Evolutionary conservation across 2,797 vertebrate species (phyloP).

Genomic region (Crax fasciolata): DNA sequence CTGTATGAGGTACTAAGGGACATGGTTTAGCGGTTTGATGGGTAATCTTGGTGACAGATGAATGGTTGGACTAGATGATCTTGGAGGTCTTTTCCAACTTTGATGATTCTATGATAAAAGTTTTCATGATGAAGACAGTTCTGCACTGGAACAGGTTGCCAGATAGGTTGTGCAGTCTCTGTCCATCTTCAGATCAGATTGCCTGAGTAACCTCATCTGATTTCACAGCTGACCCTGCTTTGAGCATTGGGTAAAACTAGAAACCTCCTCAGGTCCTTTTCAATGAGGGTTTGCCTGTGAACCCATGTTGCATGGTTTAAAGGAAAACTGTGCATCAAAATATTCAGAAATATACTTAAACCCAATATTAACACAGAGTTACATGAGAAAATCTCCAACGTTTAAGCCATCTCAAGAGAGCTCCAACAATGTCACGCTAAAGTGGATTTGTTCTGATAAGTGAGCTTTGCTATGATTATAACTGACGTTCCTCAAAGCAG

Average conservation of each 20-base stretch:
- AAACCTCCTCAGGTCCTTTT: background rate
- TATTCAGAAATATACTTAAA: constrained; percentile 30
- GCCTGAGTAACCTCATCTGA: background rate
- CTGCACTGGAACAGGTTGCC: background rate
- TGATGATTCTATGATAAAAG: background rate
- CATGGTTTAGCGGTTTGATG: too few species aligned
- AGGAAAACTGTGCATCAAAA: background rate
- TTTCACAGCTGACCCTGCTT: background rate
- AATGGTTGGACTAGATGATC: too few species aligned
- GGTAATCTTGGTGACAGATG: too few species aligned
- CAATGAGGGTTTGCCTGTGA: background rate
- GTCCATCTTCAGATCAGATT: background rate
- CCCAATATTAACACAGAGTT: background rate
- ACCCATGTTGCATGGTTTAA: background rate
- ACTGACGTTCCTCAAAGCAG: constrained; percentile 38
- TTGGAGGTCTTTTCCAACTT: too few species aligned
- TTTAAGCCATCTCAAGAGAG: constrained; percentile 48
- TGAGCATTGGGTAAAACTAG: background rate
- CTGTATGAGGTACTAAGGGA: too few species aligned
- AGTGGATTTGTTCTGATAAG: constrained; percentile 59
- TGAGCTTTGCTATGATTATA: constrained; percentile 47
- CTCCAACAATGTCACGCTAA: constrained; percentile 40
- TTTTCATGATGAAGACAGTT: background rate
- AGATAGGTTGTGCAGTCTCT: background rate
- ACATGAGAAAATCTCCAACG: constrained; percentile 16